phyloP scores from a whole-genome alignment of 2,113 vertebrate genomes.

The Acanthochromis polyacanthus region DNA sequence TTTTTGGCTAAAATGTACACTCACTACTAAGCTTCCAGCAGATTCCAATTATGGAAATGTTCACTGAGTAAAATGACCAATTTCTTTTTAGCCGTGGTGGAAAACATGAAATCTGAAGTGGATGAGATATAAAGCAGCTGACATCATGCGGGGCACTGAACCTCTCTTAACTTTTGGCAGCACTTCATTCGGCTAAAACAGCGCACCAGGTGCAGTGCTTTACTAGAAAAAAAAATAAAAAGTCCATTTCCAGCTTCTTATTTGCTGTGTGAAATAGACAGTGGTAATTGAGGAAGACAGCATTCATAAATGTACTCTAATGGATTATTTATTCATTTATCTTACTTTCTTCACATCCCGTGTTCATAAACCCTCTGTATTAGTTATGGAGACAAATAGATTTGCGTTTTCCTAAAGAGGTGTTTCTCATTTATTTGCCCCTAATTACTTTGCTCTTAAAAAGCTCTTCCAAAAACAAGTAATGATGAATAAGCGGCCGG shows the following conservation, averaged over 20 bases:
- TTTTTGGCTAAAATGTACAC: neutral
- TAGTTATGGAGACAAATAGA: slow-evolving; percentile 55
- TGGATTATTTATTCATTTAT: slow-evolving; percentile 34
- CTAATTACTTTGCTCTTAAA: slow-evolving; percentile 46
- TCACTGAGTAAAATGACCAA: neutral
- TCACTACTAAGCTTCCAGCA: too few species aligned
- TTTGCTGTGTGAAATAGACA: neutral
- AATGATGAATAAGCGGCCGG: slow-evolving; percentile 38
- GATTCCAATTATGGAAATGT: neutral
- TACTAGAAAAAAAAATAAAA: neutral
- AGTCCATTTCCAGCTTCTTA: neutral
- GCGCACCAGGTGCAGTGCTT: neutral
- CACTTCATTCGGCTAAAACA: neutral
- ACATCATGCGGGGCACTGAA: neutral
- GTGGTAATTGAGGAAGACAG: neutral
- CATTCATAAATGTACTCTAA: neutral
- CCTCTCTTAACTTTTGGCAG: neutral
- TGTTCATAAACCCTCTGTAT: neutral
- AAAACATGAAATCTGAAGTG: neutral
- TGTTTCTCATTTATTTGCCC: slow-evolving; percentile 25
- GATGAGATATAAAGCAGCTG: slow-evolving; percentile 11
- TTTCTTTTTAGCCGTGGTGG: neutral
- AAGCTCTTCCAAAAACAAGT: slow-evolving; percentile 24
- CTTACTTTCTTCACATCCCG: slow-evolving; percentile 16
- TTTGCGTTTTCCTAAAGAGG: slow-evolving; percentile 33